phyloP scores from a whole-genome alignment of 2,797 vertebrate genomes.

The Sebastes itinus region DNA sequence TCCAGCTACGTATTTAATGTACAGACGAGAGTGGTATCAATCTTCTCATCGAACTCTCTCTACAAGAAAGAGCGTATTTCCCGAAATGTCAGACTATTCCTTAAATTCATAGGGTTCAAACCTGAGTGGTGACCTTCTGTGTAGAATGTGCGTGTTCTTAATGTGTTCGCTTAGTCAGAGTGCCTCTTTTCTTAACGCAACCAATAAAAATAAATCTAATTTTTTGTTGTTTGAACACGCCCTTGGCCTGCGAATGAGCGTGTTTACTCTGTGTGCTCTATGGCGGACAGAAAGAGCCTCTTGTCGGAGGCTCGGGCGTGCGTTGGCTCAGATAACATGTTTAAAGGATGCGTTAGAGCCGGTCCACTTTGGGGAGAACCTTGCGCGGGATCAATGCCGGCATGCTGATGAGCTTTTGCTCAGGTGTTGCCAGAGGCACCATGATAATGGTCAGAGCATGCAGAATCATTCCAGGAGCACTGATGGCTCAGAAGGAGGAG shows the following conservation, averaged over 20 bases:
- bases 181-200: background rate
- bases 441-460: conserved; percentile 77
- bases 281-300: conserved; percentile 41
- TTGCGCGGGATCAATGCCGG: conserved; percentile 60
- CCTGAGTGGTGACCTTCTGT: background rate
- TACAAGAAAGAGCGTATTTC: background rate
- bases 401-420: conserved; percentile 75
- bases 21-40: background rate
- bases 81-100: background rate
- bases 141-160: background rate
- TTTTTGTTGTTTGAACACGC: conserved; percentile 16
- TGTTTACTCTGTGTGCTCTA: conserved; percentile 34
- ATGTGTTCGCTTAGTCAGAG: background rate
- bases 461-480: conserved; percentile 57
- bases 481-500: conserved; percentile 40
- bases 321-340: conserved; percentile 58
- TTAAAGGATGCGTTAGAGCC: conserved; percentile 67
- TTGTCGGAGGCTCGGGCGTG: conserved; percentile 38
- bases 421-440: conserved; percentile 79
- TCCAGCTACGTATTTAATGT: background rate
- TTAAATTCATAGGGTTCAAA: background rate
- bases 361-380: conserved; percentile 55
- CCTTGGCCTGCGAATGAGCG: conserved; percentile 3
- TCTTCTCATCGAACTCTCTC: background rate
- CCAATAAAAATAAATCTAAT: background rate